phyloP scores from a whole-genome alignment of 2,797 vertebrate species.

The Pristis pectinata region DNA sequence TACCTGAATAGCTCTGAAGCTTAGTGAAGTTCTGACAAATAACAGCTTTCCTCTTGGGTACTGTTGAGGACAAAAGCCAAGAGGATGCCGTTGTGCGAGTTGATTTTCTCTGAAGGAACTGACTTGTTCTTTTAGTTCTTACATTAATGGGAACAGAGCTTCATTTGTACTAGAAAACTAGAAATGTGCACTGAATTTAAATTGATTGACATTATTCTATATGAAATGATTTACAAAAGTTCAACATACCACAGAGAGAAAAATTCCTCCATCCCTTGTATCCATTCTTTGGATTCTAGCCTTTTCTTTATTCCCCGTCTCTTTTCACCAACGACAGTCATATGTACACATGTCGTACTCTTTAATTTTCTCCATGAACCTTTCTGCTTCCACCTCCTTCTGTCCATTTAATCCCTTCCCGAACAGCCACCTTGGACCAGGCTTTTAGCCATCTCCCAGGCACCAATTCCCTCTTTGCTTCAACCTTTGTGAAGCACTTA shows the following conservation, averaged over 20 bases:
- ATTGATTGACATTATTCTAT: background rate
- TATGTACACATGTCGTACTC: background rate
- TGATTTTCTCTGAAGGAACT: conserved; percentile 18
- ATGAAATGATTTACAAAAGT: background rate
- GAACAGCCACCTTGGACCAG: background rate
- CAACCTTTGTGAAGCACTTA: background rate
- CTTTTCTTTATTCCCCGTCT: background rate
- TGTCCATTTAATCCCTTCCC: background rate
- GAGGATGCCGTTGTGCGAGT: background rate
- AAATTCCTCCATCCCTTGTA: background rate
- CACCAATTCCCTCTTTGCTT: background rate
- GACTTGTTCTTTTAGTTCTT: background rate
- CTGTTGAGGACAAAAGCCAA: background rate
- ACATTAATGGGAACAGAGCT: background rate
- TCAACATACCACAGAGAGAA: background rate
- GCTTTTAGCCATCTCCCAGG: background rate
- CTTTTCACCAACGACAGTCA: background rate
- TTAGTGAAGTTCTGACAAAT: conserved; percentile 19
- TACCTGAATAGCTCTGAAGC: background rate
- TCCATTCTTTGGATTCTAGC: background rate
- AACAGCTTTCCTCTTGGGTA: conserved; percentile 26
- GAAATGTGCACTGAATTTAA: background rate
- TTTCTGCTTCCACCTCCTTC: background rate
- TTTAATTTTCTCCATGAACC: background rate
- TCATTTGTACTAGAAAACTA: background rate